Evolutionary conservation across 2,113 vertebrate species (phyloP).

Genomic region (Chaetodon trifascialis): DNA sequence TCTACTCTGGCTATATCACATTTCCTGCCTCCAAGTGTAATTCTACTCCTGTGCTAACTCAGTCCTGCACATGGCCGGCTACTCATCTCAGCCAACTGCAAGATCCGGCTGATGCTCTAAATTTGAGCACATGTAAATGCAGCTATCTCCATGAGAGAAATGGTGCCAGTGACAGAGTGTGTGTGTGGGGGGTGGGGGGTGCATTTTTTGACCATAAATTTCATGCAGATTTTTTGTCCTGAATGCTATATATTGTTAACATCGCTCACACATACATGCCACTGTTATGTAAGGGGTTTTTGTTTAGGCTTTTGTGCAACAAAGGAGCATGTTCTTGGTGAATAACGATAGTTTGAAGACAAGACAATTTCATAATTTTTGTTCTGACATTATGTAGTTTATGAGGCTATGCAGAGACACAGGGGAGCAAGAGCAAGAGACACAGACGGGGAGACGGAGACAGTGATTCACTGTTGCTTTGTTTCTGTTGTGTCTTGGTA

Average conservation of each 20-base stretch:
- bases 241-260: conserved; percentile 63
- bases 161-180: neutral
- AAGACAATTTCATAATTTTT: conserved; percentile 30
- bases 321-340: conserved; percentile 39
- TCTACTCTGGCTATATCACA: conserved; percentile 59
- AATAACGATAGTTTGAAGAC: conserved; percentile 11
- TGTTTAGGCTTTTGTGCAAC: conserved; percentile 30
- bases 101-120: conserved; percentile 58
- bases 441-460: conserved; percentile 26
- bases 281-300: conserved; percentile 48
- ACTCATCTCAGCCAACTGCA: conserved; percentile 52
- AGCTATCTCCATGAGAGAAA: conserved; percentile 58
- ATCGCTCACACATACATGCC: conserved; percentile 58
- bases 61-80: conserved; percentile 50
- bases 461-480: conserved; percentile 65
- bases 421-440: conserved; percentile 14
- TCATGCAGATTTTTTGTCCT: conserved; percentile 48
- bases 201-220: conserved; percentile 38
- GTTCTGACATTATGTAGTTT: conserved; percentile 40
- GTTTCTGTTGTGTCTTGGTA: conserved; percentile 54
- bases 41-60: conserved; percentile 79
- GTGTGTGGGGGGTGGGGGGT: conserved; percentile 7
- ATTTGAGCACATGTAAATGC: conserved; percentile 70
- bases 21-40: conserved; percentile 81
- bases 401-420: conserved; percentile 25